phyloP scores from a whole-genome alignment of 2,797 vertebrate genomes.

The Acipenser transmontanus region DNA sequence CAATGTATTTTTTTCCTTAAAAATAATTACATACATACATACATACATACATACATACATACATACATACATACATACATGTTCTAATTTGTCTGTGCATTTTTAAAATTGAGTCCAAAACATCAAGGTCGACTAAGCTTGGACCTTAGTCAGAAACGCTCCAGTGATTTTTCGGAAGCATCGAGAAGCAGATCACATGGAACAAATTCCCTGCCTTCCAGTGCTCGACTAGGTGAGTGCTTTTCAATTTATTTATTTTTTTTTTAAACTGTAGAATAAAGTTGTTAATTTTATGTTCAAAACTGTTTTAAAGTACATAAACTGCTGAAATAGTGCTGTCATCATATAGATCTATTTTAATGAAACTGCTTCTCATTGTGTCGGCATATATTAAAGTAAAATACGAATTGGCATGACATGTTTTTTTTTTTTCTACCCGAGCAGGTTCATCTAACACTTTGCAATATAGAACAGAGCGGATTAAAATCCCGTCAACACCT shows the following conservation, averaged over 20 bases:
- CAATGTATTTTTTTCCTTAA: no score
- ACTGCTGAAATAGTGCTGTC: no score
- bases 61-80: not conserved
- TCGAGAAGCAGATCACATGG: conserved; percentile 71
- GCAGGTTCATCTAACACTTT: conserved; percentile 74
- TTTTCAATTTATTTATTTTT: no score
- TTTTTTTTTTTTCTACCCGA: conserved; percentile 11
- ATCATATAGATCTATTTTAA: no score
- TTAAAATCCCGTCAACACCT: conserved; percentile 82
- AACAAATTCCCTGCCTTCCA: conserved; percentile 87
- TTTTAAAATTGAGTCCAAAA: conserved; percentile 63
- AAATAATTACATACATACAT: no score
- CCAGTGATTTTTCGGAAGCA: conserved; percentile 67
- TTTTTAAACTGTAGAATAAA: no score
- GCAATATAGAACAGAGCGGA: conserved; percentile 79
- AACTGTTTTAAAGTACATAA: no score
- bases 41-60: no score
- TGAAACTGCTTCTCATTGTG: no score
- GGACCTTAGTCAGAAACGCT: conserved; percentile 81
- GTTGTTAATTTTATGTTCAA: no score
- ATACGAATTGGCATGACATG: no score
- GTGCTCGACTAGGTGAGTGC: conserved; percentile 76
- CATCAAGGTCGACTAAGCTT: conserved; percentile 86
- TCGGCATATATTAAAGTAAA: no score
- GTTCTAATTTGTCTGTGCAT: not conserved